These are phyloP conservation scores for Allacma fusca DNA, from an alignment of 2,888 invertebrate species.

Conservation along the genomic window DNA sequence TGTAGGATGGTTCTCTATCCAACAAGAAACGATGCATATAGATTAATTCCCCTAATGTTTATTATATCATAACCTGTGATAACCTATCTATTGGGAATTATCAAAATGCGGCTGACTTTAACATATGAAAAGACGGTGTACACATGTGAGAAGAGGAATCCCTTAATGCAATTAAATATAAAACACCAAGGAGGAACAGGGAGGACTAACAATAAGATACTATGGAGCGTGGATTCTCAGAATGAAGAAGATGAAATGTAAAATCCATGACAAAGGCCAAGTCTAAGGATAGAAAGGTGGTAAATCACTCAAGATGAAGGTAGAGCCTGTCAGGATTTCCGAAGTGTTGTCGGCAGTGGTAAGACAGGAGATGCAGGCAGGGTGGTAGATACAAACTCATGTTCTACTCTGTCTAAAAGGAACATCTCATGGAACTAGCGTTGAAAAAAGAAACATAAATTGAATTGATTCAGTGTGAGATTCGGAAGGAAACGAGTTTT, in stretches of 20 bases:
- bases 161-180: too few relatives aligned
- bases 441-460: slow-evolving; percentile 37
- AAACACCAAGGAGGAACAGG: too few relatives aligned
- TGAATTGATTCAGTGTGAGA: slow-evolving; percentile 50
- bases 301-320: slow-evolving; percentile 47
- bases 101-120: background rate
- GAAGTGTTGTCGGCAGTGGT: slow-evolving; percentile 38
- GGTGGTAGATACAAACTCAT: slow-evolving; percentile 28
- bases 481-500: slow-evolving; percentile 54
- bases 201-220: background rate
- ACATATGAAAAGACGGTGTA: background rate
- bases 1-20: background rate
- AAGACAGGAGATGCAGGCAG: slow-evolving; percentile 34
- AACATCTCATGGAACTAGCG: slow-evolving; percentile 3
- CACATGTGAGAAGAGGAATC: background rate
- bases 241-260: slow-evolving; percentile 23
- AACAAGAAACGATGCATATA: background rate
- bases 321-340: slow-evolving; percentile 41
- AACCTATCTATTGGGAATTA: background rate
- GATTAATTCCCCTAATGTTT: background rate
- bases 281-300: slow-evolving; percentile 39
- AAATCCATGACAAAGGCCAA: slow-evolving; percentile 41
- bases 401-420: slow-evolving; percentile 6
- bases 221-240: background rate
- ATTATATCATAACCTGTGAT: background rate